Base-by-base conservation (phyloP, 2,888 invertebrate species). In the Tenthredo scrophulariae region DNA sequence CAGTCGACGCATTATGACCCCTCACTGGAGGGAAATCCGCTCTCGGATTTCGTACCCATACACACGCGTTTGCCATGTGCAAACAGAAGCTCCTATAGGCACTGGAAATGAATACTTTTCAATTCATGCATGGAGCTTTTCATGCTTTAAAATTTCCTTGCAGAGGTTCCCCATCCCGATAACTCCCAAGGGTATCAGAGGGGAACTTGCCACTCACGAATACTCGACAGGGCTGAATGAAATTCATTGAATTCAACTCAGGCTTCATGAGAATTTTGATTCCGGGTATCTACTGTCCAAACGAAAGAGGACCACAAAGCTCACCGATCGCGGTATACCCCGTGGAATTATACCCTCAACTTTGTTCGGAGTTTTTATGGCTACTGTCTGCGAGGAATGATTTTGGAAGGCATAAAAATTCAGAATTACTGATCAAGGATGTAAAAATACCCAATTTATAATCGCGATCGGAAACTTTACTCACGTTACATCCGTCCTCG, bases 401-500 rank as follows among this genome's bases (percentile, higher is more conserved):
- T 50, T 50, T 50, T 50, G 2, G 15, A n/a, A 6, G 50, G 1
- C 2, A 50, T 54, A 6, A n/a, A 54, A n/a, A n/a, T n/a, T 54
- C 54, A n/a, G n/a, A 54, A 18, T 54, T 54, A 54, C 18, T n/a
- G 6, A n/a, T 54, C 54, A n/a, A 9, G 26, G 22, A 26, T 6
- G 9, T 62, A 1, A 26, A 26, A 7, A 26, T 6, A 26, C 10
- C 10, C 22, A 26, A 26, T 62, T 62, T n/a, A 26, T 9, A 7
- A 26, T 62, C 15, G 62, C 62, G 0, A 29, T 18, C 2, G 70
- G n/a, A 33, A 70, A 70, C 15, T n/a, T 50, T 75, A 93, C 92
- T 94, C 93, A 90, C 96, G 93, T 87, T 91, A 92, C 93, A 96
- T 86, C 95, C 95, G 86, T 96, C 96, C 91, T 98, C 98, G 91